A percentile compares a stretch with the other conserved stretches of the same genome.
Conservation (phyloP, 2,113 vertebrate genomes). For the Elephas maximus region DNA sequence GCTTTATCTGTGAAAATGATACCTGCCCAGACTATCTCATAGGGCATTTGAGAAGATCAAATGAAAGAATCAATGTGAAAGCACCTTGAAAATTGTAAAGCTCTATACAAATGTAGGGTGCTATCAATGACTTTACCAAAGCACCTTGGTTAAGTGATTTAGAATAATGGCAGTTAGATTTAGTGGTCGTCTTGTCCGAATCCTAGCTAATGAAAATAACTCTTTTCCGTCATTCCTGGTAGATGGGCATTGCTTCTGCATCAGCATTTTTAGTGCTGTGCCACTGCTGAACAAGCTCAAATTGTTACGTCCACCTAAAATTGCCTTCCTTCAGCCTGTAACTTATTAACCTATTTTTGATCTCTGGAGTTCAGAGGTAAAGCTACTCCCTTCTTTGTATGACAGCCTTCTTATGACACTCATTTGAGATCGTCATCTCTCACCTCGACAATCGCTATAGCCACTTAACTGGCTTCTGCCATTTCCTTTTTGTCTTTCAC, state of each 20-base stretch:
- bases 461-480: conserved; percentile 35
- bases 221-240: background rate
- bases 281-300: conserved; percentile 24
- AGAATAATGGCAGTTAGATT: conserved; percentile 39
- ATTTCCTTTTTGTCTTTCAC: conserved; percentile 52
- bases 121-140: conserved; percentile 25
- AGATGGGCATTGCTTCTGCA: conserved; percentile 39
- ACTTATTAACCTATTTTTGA: conserved; percentile 32
- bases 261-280: conserved; percentile 20
- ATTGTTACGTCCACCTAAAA: conserved; percentile 24
- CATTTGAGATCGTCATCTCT: conserved; percentile 39
- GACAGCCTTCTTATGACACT: background rate
- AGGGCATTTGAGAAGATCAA: conserved; percentile 50
- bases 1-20: conserved; percentile 46
- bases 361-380: conserved; percentile 7
- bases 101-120: background rate
- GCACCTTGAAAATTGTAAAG: background rate
- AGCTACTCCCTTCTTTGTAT: background rate
- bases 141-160: conserved; percentile 44
- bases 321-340: conserved; percentile 33
- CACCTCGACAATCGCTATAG: background rate
- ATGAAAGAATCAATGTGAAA: conserved; percentile 11
- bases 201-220: conserved; percentile 55
- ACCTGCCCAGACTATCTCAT: background rate
- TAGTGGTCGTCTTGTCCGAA: conserved; percentile 16